A percentile compares a stretch with the other conserved stretches of the same genome.
phyloP scores from a whole-genome alignment of 1,140 invertebrate genomes.

The Macrobrachium nipponense region DNA sequence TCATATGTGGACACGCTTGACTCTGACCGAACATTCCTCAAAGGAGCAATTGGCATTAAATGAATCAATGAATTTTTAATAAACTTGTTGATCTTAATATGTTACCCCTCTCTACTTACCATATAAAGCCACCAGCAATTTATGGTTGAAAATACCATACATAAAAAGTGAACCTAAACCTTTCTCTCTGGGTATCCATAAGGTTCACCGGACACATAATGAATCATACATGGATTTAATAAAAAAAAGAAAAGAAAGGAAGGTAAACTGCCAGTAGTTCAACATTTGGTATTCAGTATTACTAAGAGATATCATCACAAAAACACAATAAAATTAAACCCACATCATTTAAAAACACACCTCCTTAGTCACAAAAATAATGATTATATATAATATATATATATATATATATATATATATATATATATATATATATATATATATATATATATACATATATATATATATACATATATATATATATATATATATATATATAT shows the following conservation, averaged over 20 bases:
- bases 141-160: no score
- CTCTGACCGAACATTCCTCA: no score
- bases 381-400: not conserved
- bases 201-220: constrained; percentile 31
- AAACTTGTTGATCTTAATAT: no score
- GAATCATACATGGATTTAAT: constrained; percentile 28
- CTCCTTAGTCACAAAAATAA: not conserved
- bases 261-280: constrained; percentile 40
- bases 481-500: not conserved
- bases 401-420: constrained; percentile 34
- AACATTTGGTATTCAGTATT: not conserved
- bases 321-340: no score
- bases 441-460: constrained; percentile 31
- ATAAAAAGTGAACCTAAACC: constrained; percentile 38
- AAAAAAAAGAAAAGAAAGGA: constrained; percentile 13
- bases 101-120: no score
- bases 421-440: constrained; percentile 24
- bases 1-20: no score
- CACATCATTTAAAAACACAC: not conserved
- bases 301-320: not conserved
- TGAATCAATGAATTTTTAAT: no score
- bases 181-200: constrained; percentile 17
- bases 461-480: constrained; percentile 23
- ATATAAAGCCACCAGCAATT: no score
- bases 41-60: no score